These are phyloP conservation scores for Drosophila fuyamai DNA, from an alignment of 1,140 invertebrate genomes.

Conservation along the genomic window DNA sequence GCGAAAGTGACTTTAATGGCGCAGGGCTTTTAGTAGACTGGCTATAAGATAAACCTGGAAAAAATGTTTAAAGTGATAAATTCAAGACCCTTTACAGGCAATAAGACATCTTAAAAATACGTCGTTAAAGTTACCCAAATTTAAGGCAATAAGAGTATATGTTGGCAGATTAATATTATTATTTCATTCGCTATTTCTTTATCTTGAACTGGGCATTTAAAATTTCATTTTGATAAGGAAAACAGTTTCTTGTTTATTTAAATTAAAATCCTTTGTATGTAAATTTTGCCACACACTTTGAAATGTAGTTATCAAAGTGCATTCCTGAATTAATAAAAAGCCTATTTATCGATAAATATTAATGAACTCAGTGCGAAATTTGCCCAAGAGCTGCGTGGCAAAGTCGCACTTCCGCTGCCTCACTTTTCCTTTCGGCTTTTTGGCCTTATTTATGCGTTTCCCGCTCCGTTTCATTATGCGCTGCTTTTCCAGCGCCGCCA, in stretches of 20 bases:
- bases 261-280: too few species aligned
- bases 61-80: conserved; percentile 1
- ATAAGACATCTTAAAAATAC: neutral
- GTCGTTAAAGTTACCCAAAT: too few species aligned
- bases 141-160: too few species aligned
- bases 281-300: neutral
- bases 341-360: conserved; percentile 21
- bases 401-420: conserved; percentile 33
- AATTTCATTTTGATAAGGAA: too few species aligned
- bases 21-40: conserved; percentile 56
- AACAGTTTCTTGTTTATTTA: too few species aligned
- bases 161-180: too few species aligned
- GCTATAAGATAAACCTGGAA: conserved; percentile 11
- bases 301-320: neutral
- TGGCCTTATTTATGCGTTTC: conserved; percentile 40
- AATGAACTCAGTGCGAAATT: conserved; percentile 14
- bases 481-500: conserved; percentile 60
- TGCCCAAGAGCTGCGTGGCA: conserved; percentile 27
- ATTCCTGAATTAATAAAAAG: neutral
- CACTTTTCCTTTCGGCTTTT: conserved; percentile 23
- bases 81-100: neutral
- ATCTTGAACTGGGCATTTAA: too few species aligned
- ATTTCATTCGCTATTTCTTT: too few species aligned
- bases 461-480: conserved; percentile 63
- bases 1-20: conserved; percentile 71